Conservation (phyloP, 2,113 vertebrate species). For the Oostethus manadensis region DNA sequence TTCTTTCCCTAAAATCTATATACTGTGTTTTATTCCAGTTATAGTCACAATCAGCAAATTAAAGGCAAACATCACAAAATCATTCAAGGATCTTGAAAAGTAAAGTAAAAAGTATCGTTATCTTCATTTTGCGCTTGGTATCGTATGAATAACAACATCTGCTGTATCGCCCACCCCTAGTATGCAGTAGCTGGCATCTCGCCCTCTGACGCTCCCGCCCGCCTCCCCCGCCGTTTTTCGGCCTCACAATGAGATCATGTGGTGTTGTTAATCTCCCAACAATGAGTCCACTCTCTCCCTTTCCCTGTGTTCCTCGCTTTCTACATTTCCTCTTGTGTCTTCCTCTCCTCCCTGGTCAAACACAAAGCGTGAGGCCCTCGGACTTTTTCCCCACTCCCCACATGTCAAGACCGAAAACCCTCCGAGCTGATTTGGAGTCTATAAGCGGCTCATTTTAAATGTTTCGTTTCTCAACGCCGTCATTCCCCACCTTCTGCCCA, state of each 20-base stretch:
- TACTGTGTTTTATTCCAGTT: no score
- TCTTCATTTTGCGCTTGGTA: no score
- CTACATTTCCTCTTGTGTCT: slow-evolving; percentile 50
- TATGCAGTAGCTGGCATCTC: slow-evolving; percentile 70
- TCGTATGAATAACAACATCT: no score
- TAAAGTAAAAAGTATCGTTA: no score
- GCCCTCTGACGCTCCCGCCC: slow-evolving; percentile 63
- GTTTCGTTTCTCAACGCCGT: background rate
- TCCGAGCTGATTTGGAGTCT: slow-evolving; percentile 22
- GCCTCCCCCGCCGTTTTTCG: slow-evolving; percentile 74
- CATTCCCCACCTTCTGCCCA: slow-evolving; percentile 16
- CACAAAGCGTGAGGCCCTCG: slow-evolving; percentile 24
- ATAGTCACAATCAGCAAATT: no score
- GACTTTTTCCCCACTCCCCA: slow-evolving; percentile 18
- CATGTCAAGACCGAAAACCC: slow-evolving; percentile 11
- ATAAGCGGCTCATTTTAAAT: slow-evolving; percentile 6
- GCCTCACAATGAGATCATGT: slow-evolving; percentile 81
- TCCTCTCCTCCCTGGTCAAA: slow-evolving; percentile 38
- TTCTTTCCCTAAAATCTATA: no score
- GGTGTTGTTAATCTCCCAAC: slow-evolving; percentile 82
- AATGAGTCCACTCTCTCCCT: slow-evolving; percentile 72
- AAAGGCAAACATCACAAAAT: no score
- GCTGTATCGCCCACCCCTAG: slow-evolving; percentile 18
- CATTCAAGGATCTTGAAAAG: no score
- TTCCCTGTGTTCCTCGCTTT: slow-evolving; percentile 48